A percentile compares a stretch with the other conserved stretches of the same genome.
Evolutionary conservation across 2,797 vertebrate genomes (phyloP).

Genomic region (Eleutherodactylus coqui): DNA sequence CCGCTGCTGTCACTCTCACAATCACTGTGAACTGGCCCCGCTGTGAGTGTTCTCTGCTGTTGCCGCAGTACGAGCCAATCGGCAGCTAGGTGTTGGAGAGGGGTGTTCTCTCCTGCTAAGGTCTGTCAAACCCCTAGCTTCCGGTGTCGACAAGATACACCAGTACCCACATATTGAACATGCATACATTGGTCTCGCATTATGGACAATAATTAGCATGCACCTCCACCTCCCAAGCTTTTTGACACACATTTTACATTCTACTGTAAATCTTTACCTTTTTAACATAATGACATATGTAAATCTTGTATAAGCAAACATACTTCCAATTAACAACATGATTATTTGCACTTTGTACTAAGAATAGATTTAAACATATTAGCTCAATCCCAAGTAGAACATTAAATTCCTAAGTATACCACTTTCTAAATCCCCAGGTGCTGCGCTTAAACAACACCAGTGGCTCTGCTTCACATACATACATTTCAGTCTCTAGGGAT

Average conservation of each 20-base stretch:
- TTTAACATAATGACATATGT: not conserved
- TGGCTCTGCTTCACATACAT: not conserved
- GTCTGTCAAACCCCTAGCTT: too few relatives aligned
- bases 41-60: too few relatives aligned
- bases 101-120: too few relatives aligned
- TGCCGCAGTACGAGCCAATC: too few relatives aligned
- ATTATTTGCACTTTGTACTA: constrained; percentile 1
- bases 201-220: not conserved
- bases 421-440: not conserved
- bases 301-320: not conserved
- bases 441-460: not conserved
- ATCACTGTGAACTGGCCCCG: too few relatives aligned
- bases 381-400: not conserved
- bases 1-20: too few relatives aligned
- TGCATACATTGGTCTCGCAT: too few relatives aligned
- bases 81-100: too few relatives aligned
- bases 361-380: not conserved
- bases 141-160: too few relatives aligned
- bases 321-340: not conserved
- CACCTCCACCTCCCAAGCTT: not conserved
- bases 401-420: not conserved
- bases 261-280: not conserved
- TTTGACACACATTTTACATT: not conserved
- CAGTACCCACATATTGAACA: too few relatives aligned
- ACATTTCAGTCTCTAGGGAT: constrained; percentile 28